Conservation (phyloP, 2,797 vertebrate genomes). For the Neosilurus mollespiculum region DNA sequence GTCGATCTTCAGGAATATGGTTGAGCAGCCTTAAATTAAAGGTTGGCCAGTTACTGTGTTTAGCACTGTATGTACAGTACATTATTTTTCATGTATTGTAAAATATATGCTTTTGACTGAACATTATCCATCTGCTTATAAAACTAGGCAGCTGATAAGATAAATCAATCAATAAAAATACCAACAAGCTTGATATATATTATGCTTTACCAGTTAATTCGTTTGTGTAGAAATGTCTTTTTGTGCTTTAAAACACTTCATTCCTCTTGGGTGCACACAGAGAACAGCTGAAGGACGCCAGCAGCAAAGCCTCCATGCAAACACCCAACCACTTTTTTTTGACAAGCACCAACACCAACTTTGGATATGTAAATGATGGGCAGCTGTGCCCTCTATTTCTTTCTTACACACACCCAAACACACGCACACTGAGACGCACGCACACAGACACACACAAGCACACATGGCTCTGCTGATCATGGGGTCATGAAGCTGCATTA, state of each 20-base stretch:
- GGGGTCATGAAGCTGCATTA: slow-evolving; percentile 71
- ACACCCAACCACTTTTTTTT: slow-evolving; percentile 73
- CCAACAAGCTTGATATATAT: not conserved
- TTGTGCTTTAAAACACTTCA: not conserved
- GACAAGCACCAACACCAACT: slow-evolving; percentile 74
- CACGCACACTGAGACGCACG: slow-evolving; percentile 18
- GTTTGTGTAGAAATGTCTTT: not conserved
- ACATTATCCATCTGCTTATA: not conserved
- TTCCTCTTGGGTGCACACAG: slow-evolving; percentile 25
- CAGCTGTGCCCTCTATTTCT: slow-evolving; percentile 52
- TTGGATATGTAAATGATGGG: slow-evolving; percentile 76
- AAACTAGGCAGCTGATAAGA: not conserved
- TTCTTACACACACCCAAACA: not conserved
- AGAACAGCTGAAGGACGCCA: slow-evolving; percentile 71
- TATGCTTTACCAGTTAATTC: not conserved
- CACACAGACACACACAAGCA: slow-evolving; percentile 31
- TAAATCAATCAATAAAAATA: not conserved
- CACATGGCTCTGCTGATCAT: no score
- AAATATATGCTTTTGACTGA: not conserved
- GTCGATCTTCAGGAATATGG: no score
- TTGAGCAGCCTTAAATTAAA: no score
- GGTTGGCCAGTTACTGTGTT: no score
- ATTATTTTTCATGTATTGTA: not conserved
- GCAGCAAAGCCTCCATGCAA: slow-evolving; percentile 73
- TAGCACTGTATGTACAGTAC: not conserved